Evolutionary conservation across 2,113 vertebrate genomes (phyloP), one percentile per base, ranked within the genome.

Genomic region (Nothocercus julius): DNA sequence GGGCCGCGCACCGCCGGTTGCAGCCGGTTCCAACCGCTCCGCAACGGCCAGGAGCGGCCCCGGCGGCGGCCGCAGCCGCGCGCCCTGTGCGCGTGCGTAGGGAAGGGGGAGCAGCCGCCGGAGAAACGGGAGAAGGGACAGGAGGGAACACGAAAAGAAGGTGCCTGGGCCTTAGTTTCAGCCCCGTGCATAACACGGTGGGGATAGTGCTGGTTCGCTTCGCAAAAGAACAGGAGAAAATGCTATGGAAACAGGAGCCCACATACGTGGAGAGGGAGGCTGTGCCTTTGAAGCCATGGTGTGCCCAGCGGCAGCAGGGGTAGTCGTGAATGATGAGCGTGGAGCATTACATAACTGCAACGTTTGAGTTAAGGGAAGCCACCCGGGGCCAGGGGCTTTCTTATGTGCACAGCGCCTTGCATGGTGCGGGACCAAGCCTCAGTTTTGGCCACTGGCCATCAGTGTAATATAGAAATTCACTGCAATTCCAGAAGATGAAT

Each of bases 261-360:
- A 53, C 22, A 36, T 54, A 82, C 62, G 62, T 69, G 13, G 89
- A 70, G 2, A 81, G 54, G 19, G 40, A 85, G 18, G 42, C 13
- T 20, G 40, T 53, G 66, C 27, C 76, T 94, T 93, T 92, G 61
- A 93, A 96, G 73, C 74, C 56, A 40, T 73, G 69, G 28, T 89
- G 53, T 63, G n/a, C 5, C 92, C 87, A 91, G 25, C 54, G 89
- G 77, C 16, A 69, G 47, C 28, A 86, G 44, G 30, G 44, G 20
- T 44, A 85, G 30, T 62, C 24, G 62, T 54, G 59, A 87, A 80
- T 69, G 32, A 92, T 91, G 92, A 93, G 92, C 58, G 38, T n/a
- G 17, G 10, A 91, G 27, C 5, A 47, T 93, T 89, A 77, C 4
- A 19, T 77, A 91, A 89, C 67, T 45, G n/a, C 32, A 82, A n/a